These are phyloP conservation scores for Hemiprocne comata DNA, from an alignment of 2,113 vertebrate species.

Conservation along the genomic window DNA sequence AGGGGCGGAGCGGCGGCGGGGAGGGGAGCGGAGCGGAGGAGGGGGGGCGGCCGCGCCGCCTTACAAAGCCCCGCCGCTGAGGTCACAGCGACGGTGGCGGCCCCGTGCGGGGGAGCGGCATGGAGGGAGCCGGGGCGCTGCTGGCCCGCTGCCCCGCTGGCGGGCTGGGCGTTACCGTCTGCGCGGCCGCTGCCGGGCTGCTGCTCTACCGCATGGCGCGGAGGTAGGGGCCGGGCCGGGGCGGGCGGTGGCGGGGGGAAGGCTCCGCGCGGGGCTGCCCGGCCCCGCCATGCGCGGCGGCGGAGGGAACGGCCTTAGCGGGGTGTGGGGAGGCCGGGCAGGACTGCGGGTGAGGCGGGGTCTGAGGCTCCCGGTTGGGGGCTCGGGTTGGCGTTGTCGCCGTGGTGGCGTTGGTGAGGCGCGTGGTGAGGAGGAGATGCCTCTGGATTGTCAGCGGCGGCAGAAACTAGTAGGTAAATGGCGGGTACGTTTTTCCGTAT, in stretches of 20 bases:
- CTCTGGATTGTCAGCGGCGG: fast-evolving
- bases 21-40: too few relatives aligned
- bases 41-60: conserved; percentile 28
- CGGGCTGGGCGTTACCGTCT: conserved; percentile 82
- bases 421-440: neutral
- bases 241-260: neutral
- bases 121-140: conserved; percentile 82
- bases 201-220: conserved; percentile 84
- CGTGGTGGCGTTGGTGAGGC: neutral
- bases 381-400: too few relatives aligned
- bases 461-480: neutral
- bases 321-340: fast-evolving
- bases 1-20: conserved; percentile 33
- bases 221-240: conserved; percentile 75
- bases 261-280: neutral
- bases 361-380: fast-evolving
- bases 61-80: conserved; percentile 63
- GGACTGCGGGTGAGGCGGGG: neutral
- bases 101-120: conserved; percentile 15
- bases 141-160: conserved; percentile 72
- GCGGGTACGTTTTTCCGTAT: fast-evolving
- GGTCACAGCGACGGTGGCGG: conserved; percentile 29
- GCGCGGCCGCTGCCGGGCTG: conserved; percentile 83
- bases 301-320: neutral
- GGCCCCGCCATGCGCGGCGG: neutral